phyloP scores from a whole-genome alignment of 92 coral and sea anemone species.

The Zoanthus sociatus region DNA sequence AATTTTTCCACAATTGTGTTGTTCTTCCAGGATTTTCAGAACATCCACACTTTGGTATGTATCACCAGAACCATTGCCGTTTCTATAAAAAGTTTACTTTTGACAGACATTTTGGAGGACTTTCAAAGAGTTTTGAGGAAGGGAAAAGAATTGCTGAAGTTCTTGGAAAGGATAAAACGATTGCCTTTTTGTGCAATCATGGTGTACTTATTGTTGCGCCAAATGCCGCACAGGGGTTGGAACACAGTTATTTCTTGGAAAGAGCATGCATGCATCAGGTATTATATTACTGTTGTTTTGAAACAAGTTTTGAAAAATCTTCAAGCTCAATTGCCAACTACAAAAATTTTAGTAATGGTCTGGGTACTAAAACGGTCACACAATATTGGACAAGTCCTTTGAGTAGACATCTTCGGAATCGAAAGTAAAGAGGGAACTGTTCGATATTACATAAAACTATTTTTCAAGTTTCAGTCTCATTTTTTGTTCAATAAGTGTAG shows the following conservation, averaged over 20 bases:
- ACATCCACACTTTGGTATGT: constrained; percentile 44
- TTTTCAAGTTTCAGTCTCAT: too few species aligned
- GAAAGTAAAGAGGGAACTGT: too few species aligned
- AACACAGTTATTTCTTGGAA: constrained; percentile 41
- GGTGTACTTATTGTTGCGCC: constrained; percentile 18
- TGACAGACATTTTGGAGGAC: constrained; percentile 41
- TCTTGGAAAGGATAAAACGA: constrained; percentile 25
- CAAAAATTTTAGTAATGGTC: too few species aligned
- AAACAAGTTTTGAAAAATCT: too few species aligned
- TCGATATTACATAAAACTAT: too few species aligned
- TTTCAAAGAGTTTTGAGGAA: constrained; percentile 43
- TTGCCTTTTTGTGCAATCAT: constrained; percentile 34
- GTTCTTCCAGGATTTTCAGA: constrained; percentile 20
- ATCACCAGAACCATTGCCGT: constrained; percentile 47
- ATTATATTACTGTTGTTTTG: background rate
- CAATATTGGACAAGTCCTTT: too few species aligned
- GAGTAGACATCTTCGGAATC: too few species aligned
- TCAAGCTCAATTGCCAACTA: too few species aligned
- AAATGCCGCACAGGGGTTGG: constrained; percentile 25
- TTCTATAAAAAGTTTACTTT: constrained; percentile 19
- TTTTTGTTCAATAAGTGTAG: too few species aligned
- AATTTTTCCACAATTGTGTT: background rate
- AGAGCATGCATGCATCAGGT: constrained; percentile 50
- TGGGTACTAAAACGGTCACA: too few species aligned
- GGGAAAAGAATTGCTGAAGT: constrained; percentile 24